Base-by-base conservation (phyloP, 2,113 vertebrate species). In the Panthera tigris region DNA sequence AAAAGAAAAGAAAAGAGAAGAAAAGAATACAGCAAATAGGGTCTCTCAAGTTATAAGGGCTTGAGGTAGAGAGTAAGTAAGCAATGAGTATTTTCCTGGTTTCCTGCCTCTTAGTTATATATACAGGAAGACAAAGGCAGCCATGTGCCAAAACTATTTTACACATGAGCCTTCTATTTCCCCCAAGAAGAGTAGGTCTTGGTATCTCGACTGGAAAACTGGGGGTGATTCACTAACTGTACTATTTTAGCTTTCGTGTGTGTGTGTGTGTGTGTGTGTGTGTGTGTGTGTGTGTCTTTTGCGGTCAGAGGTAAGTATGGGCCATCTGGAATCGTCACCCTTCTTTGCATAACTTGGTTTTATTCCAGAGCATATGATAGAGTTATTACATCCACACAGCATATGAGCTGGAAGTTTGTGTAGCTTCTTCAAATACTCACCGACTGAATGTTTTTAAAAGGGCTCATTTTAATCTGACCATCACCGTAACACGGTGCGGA, bases 391-490 rank as follows among this genome's bases (percentile, higher is more conserved):
- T 55, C 55, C 19, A 81, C 16, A 19, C 6, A 83, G 41, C 8
- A 39, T 16, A 83, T 61, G 14, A 88, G 68, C 23, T 50, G 15
- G 5, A 71, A 90, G 50, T 63, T 33, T 74, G 36, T 14, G 7
- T 31, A 5, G 50, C 36, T 13, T 82, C n/a, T 87, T 89, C 84
- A 78, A 84, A 86, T 45, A 73, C 7, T 66, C 31, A 63, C 6
- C 25, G 36, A 85, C 83, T 66, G 73, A 76, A 14, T 36, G 4
- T 48, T 86, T 94, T 57, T 79, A 39, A 81, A 94, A 92, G 71
- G 52, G 61, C 41, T 19, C 19, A 15, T 90, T 95, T 92, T 92
- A 97, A 89, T 89, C 73, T 94, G 84, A 85, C 21, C 66, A 50
- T 81, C 91, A 81, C 82, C 71, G 45, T 52, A 80, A 91, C 18